Base-by-base conservation (phyloP, 2,113 vertebrate species). In the Notothenia coriiceps region DNA sequence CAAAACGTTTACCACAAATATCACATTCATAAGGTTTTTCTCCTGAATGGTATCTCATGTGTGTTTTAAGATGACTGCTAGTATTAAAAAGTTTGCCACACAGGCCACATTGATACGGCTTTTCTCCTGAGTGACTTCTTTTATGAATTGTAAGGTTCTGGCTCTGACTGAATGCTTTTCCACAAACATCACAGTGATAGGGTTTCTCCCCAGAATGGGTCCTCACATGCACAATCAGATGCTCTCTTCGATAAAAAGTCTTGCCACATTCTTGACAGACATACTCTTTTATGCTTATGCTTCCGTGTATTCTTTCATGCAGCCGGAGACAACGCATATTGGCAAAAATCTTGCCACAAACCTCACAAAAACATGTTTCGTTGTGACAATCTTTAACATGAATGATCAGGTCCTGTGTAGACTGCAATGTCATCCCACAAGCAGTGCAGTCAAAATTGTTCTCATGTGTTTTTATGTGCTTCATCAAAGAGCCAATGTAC, bases 171-270 rank as follows among this genome's bases (percentile, higher is more conserved):
- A 85, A 85, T 0, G 76, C 69, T 74, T 85, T 88, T 1, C 76
- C 83, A 2, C 86, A 88, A 6, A 80, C 11, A 1, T 85, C 82
- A 76, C 86, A 88, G 50, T 59, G 66, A 50, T 83, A 87, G 0
- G 85, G 80, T 64, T 77, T 84, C 25, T 86, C 77, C 46, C 78
- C 84, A 2, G 78, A 84, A 47, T 89, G 87, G 2, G 52, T 81
- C 62, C 81, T 78, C 67, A 75, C 59, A 0, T 89, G 87, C 7
- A 74, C 57, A 1, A 68, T 62, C 8, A 86, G 71, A n/a, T 65
- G 66, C 11, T 84, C 66, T n/a, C 50, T 61, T 4, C 66, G 1
- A 47, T 78, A 15, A 13, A 87, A 87, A 0, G 47, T 71, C 66
- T 74, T 86, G 18, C 78, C 74, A 4, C 84, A 86, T 51, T 81